Base-by-base conservation (phyloP, 2,113 vertebrate species). In the Isurus oxyrinchus region DNA sequence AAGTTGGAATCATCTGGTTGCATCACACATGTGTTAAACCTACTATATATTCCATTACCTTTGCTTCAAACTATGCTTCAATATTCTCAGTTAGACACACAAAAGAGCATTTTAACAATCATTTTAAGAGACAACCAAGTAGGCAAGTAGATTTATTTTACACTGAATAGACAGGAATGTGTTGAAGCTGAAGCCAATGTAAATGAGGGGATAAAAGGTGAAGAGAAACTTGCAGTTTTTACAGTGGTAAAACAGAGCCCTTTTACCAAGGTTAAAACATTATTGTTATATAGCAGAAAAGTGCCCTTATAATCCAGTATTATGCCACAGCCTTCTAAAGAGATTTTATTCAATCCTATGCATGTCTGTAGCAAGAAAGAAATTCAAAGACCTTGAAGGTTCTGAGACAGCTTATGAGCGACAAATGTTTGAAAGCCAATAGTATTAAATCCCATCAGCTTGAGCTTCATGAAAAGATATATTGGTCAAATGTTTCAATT, bases 351-450 rank as follows among this genome's bases (percentile, higher is more conserved):
- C 35, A 91, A 59, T 31, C 0, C 31, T 27, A n/a, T 91, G 87
- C 53, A 55, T 57, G 53, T 90, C 35, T 90, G 31, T n/a, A 91
- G 57, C 10, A 59, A 27, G 57, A 27, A 91, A 57, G 25, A 55
- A 57, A 57, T 90, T 84, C n/a, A 84, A 44, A 44, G 1, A 91
- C 27, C 55, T 91, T 35, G 55, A 90, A 35, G 23, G 59, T 35
- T 57, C 25, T 90, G 49, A 91, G 88, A 59, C 53, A 91, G 59
- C 25, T 59, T 55, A 14, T 91, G 88, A 59, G 88, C 2, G 31
- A 91, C 88, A 91, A 27, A 59, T 91, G 81, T 84, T 84, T 84
- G 81, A 84, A 84, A 21, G 81, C 81, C 19, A 44, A 84, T 84
- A 19, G 40, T 84, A 44, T 84, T 19, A 84, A 84, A 84, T 84